Conservation (phyloP, 2,888 invertebrate species). For the Petrophora chlorosata region DNA sequence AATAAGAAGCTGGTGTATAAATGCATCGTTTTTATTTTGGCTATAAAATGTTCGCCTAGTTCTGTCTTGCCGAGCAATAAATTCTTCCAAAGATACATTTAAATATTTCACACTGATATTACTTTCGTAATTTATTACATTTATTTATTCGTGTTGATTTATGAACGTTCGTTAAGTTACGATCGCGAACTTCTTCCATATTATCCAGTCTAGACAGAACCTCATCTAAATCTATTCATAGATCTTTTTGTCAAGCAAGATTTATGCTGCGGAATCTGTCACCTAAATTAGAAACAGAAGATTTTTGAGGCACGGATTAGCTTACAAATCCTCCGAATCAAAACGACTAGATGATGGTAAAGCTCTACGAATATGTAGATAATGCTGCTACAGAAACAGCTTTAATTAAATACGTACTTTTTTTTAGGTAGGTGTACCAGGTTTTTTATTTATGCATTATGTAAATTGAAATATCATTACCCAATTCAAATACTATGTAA, state of each 20-base stretch:
- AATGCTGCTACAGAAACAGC: no score
- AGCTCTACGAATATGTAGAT: no score
- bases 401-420: no score
- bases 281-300: slow-evolving; percentile 22
- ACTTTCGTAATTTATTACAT: slow-evolving; percentile 34
- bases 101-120: slow-evolving; percentile 32
- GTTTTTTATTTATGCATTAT: no score
- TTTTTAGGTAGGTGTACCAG: no score
- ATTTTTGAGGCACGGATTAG: slow-evolving; percentile 6
- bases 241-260: slow-evolving; percentile 32
- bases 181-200: slow-evolving; percentile 28
- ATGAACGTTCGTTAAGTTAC: slow-evolving; percentile 32
- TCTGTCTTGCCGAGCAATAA: slow-evolving; percentile 24
- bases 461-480: no score
- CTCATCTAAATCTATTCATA: slow-evolving; percentile 31
- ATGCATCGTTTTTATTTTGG: background rate
- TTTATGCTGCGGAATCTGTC: slow-evolving; percentile 29
- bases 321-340: no score
- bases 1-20: background rate
- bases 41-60: slow-evolving; percentile 25
- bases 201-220: slow-evolving; percentile 24
- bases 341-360: no score
- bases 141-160: slow-evolving; percentile 35
- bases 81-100: slow-evolving; percentile 28
- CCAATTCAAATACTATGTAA: no score